Conservation (phyloP, 2,113 vertebrate genomes). For the Phycodurus eques region DNA sequence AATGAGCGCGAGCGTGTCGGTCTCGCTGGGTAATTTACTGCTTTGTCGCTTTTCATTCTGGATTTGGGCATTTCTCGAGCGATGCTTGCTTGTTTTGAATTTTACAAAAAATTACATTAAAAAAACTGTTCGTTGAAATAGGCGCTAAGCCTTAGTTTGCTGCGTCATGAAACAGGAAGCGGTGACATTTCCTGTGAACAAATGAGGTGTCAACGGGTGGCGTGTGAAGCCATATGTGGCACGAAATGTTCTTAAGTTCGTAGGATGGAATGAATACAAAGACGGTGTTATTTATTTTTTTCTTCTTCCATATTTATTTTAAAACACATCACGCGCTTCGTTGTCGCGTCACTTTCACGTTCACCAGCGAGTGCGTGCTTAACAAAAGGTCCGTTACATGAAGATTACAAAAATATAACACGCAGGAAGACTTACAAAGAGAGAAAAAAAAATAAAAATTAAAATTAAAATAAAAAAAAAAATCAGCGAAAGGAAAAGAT, state of each 20-base stretch:
- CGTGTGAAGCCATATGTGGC: neutral
- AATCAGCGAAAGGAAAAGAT: slow-evolving; percentile 26
- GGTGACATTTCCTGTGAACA: slow-evolving; percentile 63
- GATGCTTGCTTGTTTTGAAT: no score
- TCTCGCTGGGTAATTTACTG: neutral
- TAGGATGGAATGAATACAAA: slow-evolving; percentile 31
- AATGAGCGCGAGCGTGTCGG: no score
- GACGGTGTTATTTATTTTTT: neutral
- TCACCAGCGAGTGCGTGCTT: slow-evolving; percentile 7
- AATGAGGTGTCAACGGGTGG: slow-evolving; percentile 28
- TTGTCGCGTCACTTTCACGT: slow-evolving; percentile 14
- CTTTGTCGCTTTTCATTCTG: neutral
- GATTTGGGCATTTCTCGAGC: no score
- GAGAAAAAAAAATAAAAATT: slow-evolving; percentile 37
- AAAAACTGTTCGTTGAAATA: neutral
- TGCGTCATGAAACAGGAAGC: slow-evolving; percentile 49
- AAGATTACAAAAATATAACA: slow-evolving; percentile 13
- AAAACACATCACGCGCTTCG: slow-evolving; percentile 28
- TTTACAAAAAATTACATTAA: no score
- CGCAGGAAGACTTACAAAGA: slow-evolving; percentile 19
- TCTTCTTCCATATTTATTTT: slow-evolving; percentile 19
- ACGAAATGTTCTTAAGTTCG: slow-evolving; percentile 16
- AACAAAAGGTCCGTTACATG: slow-evolving; percentile 1
- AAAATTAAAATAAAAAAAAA: no score
- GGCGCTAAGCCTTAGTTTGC: neutral